Evolutionary conservation across 1,140 invertebrate genomes (phyloP).

Genomic region (Drosophila kohkoa): DNA sequence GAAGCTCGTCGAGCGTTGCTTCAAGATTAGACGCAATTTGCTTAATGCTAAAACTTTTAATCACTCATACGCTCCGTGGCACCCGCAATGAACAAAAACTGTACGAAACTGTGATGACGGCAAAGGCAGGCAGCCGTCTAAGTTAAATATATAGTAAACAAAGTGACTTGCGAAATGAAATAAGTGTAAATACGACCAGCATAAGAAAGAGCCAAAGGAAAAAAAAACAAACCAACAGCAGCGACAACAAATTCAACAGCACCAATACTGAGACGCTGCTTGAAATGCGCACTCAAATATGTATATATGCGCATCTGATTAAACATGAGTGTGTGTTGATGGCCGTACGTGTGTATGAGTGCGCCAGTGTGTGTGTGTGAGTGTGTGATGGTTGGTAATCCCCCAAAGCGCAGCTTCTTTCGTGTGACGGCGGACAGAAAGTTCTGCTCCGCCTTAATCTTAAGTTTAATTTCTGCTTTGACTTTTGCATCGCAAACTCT

Average conservation of each 20-base stretch:
- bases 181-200: conserved; percentile 71
- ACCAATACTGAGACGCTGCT: conserved; percentile 2
- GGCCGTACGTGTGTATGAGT: conserved; percentile 31
- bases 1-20: not conserved
- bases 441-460: conserved; percentile 72
- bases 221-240: conserved; percentile 12
- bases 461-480: conserved; percentile 77
- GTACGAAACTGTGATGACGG: conserved; percentile 16
- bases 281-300: conserved; percentile 73
- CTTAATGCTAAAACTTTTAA: conserved; percentile 79
- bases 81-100: conserved; percentile 52
- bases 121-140: not conserved
- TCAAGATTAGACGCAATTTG: conserved; percentile 69
- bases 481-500: conserved; percentile 55
- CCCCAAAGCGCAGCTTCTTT: conserved; percentile 47
- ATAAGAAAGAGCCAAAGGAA: conserved; percentile 1
- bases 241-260: conserved; percentile 34
- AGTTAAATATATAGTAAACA: conserved; percentile 59
- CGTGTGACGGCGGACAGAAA: conserved; percentile 23
- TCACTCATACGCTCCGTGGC: conserved; percentile 77
- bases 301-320: conserved; percentile 80
- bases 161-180: conserved; percentile 72
- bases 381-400: conserved; percentile 47
- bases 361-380: conserved; percentile 17
- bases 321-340: conserved; percentile 64